phyloP scores from a whole-genome alignment of 2,888 invertebrate genomes.

The Deilephila porcellus region DNA sequence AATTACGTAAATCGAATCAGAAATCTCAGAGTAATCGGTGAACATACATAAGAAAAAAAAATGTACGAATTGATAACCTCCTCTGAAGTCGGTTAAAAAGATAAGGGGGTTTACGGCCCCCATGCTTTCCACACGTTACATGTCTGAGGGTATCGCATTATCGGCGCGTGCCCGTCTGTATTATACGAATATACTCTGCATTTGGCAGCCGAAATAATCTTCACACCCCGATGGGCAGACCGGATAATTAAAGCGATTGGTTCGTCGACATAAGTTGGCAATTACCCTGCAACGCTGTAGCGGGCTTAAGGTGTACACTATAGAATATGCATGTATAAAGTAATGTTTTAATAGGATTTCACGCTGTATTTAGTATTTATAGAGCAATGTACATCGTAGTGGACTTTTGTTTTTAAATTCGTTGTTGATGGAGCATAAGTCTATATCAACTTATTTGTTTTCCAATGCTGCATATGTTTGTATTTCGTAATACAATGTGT shows the following conservation, averaged over 20 bases:
- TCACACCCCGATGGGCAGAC: conserved; percentile 64
- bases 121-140: conserved; percentile 19
- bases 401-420: too few relatives aligned
- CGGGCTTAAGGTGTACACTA: conserved; percentile 58
- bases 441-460: not conserved
- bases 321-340: conserved; percentile 8
- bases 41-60: too few relatives aligned
- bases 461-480: too few relatives aligned
- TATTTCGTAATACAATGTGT: too few relatives aligned
- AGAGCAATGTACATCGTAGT: not conserved
- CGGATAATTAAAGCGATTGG: conserved; percentile 72
- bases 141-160: conserved; percentile 58
- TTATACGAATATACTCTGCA: conserved; percentile 60
- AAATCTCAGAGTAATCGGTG: too few relatives aligned
- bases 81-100: too few relatives aligned
- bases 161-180: conserved; percentile 54
- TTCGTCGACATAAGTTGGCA: conserved; percentile 75
- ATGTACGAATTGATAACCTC: too few relatives aligned
- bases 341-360: not conserved
- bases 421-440: too few relatives aligned
- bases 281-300: conserved; percentile 64
- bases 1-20: too few relatives aligned
- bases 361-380: not conserved
- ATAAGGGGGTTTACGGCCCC: conserved; percentile 5
- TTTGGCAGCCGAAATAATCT: conserved; percentile 76